These are phyloP conservation scores for Conus canariensis DNA, from an alignment of 2,888 invertebrate species.

Conservation along the genomic window DNA sequence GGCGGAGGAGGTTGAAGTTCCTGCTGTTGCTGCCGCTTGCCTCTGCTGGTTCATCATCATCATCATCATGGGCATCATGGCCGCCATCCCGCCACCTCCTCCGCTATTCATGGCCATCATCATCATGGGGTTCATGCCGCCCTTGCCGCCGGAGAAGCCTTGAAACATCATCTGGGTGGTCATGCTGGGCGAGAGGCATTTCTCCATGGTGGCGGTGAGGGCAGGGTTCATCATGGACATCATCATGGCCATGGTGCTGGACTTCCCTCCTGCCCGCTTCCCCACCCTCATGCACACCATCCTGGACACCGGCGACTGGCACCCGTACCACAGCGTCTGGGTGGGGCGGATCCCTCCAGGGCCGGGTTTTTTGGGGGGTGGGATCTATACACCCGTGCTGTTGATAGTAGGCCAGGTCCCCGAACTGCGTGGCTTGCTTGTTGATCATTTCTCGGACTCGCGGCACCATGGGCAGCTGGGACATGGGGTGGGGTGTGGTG, in stretches of 20 bases:
- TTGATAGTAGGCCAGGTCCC: constrained; percentile 34
- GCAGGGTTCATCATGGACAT: constrained; percentile 32
- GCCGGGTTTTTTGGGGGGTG: not conserved
- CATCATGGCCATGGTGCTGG: constrained; percentile 2
- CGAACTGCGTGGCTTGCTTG: constrained; percentile 14
- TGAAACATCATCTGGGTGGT: not conserved
- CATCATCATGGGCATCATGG: constrained; percentile 28
- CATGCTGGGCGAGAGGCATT: constrained; percentile 18
- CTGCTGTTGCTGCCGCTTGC: not conserved
- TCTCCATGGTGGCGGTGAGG: constrained; percentile 13
- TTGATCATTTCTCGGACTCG: not conserved
- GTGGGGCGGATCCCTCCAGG: constrained; percentile 14
- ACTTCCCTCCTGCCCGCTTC: not conserved
- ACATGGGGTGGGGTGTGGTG: constrained; percentile 1
- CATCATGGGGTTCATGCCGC: constrained; percentile 22
- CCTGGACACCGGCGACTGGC: not conserved
- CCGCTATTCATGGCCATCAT: constrained; percentile 25
- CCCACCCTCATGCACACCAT: constrained; percentile 32
- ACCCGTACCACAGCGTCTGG: constrained; percentile 30
- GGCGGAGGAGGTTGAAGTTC: not conserved
- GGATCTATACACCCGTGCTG: constrained; percentile 40
- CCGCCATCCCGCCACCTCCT: constrained; percentile 19
- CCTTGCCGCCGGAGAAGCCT: constrained; percentile 4
- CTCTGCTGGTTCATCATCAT: constrained; percentile 32
- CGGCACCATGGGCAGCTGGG: not conserved